Conservation (phyloP, 2,113 vertebrate genomes). For the Antechinus stuartii region DNA sequence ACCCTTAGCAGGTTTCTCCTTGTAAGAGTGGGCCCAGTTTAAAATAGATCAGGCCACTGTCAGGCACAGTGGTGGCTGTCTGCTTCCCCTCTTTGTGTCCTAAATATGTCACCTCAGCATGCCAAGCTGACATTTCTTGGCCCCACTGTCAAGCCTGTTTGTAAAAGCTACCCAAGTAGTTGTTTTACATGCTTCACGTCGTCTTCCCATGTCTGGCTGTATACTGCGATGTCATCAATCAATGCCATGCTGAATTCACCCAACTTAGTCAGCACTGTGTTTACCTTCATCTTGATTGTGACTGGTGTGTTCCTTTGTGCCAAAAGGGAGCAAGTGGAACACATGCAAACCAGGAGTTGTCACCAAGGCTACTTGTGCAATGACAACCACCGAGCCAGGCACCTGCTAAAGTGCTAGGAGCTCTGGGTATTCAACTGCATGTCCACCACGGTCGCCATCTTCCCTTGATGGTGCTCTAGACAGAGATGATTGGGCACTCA, state of each 20-base stretch:
- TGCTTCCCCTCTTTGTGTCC: conserved; percentile 40
- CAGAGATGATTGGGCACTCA: background rate
- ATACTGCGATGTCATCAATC: conserved; percentile 63
- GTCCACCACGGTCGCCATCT: background rate
- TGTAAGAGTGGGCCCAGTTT: conserved; percentile 22
- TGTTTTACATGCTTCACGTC: conserved; percentile 57
- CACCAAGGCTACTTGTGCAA: background rate
- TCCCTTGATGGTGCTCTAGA: background rate
- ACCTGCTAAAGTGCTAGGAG: background rate
- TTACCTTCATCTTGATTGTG: conserved; percentile 58
- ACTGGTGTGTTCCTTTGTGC: background rate
- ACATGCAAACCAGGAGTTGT: background rate
- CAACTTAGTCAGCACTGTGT: conserved; percentile 41
- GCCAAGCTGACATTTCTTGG: conserved; percentile 44
- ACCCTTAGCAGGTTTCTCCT: conserved; percentile 26
- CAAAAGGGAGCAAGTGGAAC: background rate
- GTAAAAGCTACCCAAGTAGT: conserved; percentile 56
- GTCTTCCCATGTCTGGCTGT: conserved; percentile 57
- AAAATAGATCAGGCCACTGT: conserved; percentile 32
- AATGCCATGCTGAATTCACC: conserved; percentile 62
- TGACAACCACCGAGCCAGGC: background rate
- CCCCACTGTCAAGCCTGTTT: conserved; percentile 67
- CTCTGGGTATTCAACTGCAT: too few relatives aligned
- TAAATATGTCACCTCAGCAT: conserved; percentile 57
- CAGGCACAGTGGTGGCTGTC: background rate